phyloP scores from a whole-genome alignment of 2,797 vertebrate genomes.

The Bucorvus abyssinicus region DNA sequence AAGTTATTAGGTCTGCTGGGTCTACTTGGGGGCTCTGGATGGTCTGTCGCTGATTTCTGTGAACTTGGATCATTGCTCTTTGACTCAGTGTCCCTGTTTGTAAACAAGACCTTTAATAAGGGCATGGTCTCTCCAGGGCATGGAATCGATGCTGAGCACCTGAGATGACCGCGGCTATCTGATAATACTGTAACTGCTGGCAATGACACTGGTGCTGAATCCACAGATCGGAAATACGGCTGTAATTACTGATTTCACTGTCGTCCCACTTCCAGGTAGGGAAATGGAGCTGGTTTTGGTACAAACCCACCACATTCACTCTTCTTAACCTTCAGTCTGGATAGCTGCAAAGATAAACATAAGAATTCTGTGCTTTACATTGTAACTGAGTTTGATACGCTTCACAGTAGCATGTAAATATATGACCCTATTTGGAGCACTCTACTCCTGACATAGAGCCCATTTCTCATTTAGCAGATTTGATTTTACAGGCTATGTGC shows the following conservation, averaged over 20 bases:
- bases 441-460: not conserved
- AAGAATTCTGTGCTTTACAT: not conserved
- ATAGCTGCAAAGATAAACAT: slow-evolving; percentile 12
- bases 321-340: not conserved
- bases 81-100: not conserved
- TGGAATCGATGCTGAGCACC: not conserved
- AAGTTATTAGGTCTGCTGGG: not conserved
- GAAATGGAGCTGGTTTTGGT: not conserved
- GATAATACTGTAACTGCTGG: not conserved
- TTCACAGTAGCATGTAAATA: slow-evolving; percentile 10
- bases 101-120: not conserved
- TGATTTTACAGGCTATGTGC: slow-evolving; percentile 6
- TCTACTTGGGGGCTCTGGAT: not conserved
- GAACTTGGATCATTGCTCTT: not conserved
- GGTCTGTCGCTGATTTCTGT: not conserved
- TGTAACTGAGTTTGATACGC: not conserved
- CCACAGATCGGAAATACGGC: not conserved
- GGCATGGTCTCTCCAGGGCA: not conserved
- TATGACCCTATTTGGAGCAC: not conserved
- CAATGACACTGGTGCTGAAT: not conserved
- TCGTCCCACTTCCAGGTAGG: not conserved
- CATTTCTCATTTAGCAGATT: slow-evolving; percentile 29
- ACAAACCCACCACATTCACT: not conserved
- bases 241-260: not conserved
- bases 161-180: not conserved